phyloP scores from a whole-genome alignment of 2,113 vertebrate genomes.

The Sigmodon hispidus region DNA sequence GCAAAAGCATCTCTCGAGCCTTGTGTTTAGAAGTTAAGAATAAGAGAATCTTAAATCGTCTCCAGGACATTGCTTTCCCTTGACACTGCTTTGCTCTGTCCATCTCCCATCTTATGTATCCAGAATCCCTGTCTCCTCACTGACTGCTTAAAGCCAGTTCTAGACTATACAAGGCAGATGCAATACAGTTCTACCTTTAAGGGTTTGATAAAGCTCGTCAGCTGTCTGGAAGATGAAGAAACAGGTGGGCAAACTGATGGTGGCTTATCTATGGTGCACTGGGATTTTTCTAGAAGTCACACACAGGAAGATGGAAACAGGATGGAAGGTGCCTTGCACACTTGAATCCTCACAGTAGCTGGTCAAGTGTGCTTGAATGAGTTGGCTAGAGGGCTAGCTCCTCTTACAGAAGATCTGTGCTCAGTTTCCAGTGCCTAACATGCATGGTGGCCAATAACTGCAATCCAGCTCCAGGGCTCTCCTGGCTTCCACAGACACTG shows the following conservation, averaged over 20 bases:
- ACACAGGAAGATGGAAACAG: not conserved
- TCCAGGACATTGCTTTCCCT: not conserved
- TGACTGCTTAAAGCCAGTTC: not conserved
- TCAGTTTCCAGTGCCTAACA: not conserved
- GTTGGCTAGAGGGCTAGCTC: not conserved
- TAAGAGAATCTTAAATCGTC: not conserved
- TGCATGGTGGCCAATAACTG: not conserved
- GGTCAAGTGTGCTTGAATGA: not conserved
- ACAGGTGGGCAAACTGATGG: not conserved
- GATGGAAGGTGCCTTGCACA: accelerated
- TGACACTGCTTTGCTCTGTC: not conserved
- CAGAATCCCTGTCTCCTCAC: not conserved
- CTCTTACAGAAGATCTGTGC: not conserved
- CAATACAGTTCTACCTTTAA: not conserved
- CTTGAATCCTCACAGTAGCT: not conserved
- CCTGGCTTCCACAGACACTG: not conserved
- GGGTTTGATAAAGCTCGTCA: not conserved
- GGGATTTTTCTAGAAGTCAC: not conserved
- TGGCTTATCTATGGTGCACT: not conserved
- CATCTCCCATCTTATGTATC: accelerated
- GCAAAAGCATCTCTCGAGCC: constrained; percentile 23
- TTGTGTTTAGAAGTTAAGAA: constrained; percentile 33
- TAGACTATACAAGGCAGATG: not conserved
- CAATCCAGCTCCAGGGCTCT: not conserved
- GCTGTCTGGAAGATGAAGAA: not conserved